Percentiles rank a stretch among this genome's conserved stretches.
phyloP scores from a whole-genome alignment of 2,888 invertebrate species.

The Ametastegia equiseti region DNA sequence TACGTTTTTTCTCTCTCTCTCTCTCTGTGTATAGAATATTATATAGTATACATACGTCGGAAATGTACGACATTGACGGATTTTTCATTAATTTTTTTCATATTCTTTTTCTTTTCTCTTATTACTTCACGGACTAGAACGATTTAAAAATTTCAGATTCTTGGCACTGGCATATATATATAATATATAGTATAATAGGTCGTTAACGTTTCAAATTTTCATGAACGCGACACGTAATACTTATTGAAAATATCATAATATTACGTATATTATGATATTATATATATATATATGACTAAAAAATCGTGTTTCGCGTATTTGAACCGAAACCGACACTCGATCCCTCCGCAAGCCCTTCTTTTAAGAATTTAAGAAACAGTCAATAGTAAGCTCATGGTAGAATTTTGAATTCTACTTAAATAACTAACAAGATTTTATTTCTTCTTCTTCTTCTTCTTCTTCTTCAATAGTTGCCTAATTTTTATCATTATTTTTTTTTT shows the following conservation, averaged over 20 bases:
- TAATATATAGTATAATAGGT: neutral
- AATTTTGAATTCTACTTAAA: conserved; percentile 47
- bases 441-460: neutral
- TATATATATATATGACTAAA: conserved; percentile 7
- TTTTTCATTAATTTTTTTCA: conserved; percentile 14
- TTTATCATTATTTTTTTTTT: conserved; percentile 14
- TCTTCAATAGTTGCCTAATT: conserved; percentile 31
- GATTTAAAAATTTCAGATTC: conserved; percentile 25
- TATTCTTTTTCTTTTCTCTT: neutral
- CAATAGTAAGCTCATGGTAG: conserved; percentile 49
- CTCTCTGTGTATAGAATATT: no score
- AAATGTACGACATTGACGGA: conserved; percentile 28
- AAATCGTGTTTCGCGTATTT: conserved; percentile 12
- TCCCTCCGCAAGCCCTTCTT: neutral
- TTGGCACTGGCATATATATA: neutral
- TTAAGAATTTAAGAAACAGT: conserved; percentile 49
- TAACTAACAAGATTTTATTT: conserved; percentile 30
- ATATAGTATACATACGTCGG: neutral
- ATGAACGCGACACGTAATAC: neutral
- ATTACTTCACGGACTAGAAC: conserved; percentile 30
- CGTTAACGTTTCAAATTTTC: conserved; percentile 32
- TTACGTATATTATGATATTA: neutral
- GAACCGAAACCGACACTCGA: conserved; percentile 11
- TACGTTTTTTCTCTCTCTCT: neutral
- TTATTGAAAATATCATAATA: neutral